These are phyloP conservation scores for Emydoidea blandingii DNA, from an alignment of 2,797 vertebrate genomes.

Conservation along the genomic window DNA sequence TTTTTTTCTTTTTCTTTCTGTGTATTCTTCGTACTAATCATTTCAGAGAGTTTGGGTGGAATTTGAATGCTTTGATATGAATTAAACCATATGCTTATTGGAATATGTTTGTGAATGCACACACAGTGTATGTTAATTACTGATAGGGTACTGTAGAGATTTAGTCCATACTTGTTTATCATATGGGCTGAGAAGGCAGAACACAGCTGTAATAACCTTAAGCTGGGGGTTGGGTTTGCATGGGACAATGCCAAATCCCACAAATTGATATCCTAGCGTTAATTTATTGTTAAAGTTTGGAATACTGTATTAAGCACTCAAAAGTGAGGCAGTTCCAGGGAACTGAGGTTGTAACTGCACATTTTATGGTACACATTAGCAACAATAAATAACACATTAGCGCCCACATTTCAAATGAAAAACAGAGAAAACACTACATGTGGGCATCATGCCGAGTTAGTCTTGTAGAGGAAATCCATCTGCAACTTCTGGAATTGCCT, in stretches of 20 bases:
- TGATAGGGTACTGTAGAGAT: too few relatives aligned
- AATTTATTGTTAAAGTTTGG: not conserved
- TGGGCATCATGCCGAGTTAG: not conserved
- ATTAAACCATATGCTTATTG: not conserved
- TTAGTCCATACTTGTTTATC: not conserved
- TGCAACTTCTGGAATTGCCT: not conserved
- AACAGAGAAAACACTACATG: not conserved
- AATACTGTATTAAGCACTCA: not conserved
- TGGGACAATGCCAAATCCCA: not conserved
- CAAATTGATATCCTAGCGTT: not conserved
- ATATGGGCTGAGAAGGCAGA: not conserved
- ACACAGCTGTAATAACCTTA: not conserved
- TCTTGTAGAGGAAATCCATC: not conserved
- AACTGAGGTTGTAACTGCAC: not conserved
- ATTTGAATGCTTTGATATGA: not conserved
- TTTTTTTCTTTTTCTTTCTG: slow-evolving; percentile 6
- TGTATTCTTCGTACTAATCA: not conserved
- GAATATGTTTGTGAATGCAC: not conserved
- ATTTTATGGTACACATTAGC: not conserved
- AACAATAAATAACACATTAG: not conserved
- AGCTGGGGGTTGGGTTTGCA: not conserved
- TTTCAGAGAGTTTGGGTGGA: not conserved
- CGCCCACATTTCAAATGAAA: not conserved
- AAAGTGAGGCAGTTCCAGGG: not conserved
- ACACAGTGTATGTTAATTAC: too few relatives aligned